Evolutionary conservation across 92 coral and sea anemone genomes (phyloP).

Genomic region (Micromussa lordhowensis): DNA sequence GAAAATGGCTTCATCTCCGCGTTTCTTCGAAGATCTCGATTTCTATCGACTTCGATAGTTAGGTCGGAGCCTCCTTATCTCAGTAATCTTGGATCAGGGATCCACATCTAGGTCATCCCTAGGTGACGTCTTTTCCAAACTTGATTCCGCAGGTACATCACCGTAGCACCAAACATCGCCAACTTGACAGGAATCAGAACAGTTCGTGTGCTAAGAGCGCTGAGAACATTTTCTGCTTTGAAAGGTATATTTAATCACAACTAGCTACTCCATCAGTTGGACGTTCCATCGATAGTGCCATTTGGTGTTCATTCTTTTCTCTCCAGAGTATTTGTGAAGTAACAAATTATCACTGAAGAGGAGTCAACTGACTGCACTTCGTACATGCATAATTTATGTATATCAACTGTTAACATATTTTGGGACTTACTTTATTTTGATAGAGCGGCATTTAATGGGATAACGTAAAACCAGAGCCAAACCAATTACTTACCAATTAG

Average conservation of each 20-base stretch:
- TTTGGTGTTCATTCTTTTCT: neutral
- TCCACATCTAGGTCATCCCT: neutral
- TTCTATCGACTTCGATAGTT: too few species aligned
- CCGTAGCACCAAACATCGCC: conserved; percentile 89
- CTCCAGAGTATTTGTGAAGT: neutral
- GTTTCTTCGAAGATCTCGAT: too few species aligned
- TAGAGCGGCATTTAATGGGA: too few species aligned
- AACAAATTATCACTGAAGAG: neutral
- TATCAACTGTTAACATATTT: too few species aligned
- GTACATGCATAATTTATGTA: neutral
- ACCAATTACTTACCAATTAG: too few species aligned
- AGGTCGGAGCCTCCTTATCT: too few species aligned
- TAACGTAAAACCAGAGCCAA: too few species aligned
- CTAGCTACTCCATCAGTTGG: neutral
- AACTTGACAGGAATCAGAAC: conserved; percentile 93
- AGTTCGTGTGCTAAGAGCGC: conserved; percentile 92
- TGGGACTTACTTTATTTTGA: too few species aligned
- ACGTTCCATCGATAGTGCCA: neutral
- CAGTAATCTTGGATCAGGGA: too few species aligned
- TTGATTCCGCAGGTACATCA: conserved; percentile 33
- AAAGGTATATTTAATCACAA: conserved; percentile 61
- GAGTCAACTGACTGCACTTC: neutral
- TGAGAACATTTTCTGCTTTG: conserved; percentile 88
- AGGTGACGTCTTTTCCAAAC: neutral
- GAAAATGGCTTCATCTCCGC: too few species aligned